A percentile compares a stretch with the other conserved stretches of the same genome.
These are phyloP conservation scores for Acrocephalus arundinaceus DNA, from an alignment of 2,113 vertebrate species.

Conservation along the genomic window DNA sequence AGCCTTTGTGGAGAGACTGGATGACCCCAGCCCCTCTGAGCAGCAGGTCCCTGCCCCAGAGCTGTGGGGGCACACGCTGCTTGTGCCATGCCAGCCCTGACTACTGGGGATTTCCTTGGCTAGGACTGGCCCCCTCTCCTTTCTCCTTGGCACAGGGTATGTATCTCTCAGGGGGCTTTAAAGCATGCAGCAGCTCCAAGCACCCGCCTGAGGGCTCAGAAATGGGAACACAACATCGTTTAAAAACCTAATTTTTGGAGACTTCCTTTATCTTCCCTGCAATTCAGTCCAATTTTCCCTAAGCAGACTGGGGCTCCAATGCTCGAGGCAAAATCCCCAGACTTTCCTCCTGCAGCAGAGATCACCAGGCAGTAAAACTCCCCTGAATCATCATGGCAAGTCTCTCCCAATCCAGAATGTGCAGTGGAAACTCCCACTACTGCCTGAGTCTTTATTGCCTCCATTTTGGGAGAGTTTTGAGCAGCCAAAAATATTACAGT, in stretches of 20 bases:
- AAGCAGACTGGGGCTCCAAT: background rate
- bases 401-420: background rate
- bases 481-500: background rate
- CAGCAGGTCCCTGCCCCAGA: accelerated
- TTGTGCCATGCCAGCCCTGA: background rate
- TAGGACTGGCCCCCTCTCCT: background rate
- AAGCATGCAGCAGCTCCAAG: background rate
- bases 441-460: background rate
- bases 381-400: background rate
- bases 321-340: background rate
- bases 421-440: background rate
- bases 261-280: background rate
- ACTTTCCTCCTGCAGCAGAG: background rate
- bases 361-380: background rate
- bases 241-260: background rate
- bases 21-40: background rate
- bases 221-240: background rate
- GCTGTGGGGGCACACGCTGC: accelerated
- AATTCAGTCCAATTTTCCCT: background rate
- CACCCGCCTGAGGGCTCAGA: background rate
- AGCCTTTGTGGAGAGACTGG: background rate
- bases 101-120: background rate
- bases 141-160: background rate
- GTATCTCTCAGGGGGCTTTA: background rate
- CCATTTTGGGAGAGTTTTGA: background rate